phyloP scores from a whole-genome alignment of 2,797 vertebrate species.

The Artibeus lituratus region DNA sequence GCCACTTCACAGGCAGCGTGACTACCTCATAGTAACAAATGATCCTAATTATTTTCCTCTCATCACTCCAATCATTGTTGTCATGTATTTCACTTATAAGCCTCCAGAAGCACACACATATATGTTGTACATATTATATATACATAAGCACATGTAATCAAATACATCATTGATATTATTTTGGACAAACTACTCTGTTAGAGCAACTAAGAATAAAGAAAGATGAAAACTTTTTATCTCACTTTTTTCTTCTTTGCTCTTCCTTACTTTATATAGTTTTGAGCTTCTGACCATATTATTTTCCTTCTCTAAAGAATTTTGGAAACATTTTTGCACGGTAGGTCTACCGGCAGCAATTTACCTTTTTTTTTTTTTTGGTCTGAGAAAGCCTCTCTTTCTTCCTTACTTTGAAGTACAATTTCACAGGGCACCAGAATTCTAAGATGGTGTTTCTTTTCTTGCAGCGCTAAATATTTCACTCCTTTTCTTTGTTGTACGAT shows the following conservation, averaged over 20 bases:
- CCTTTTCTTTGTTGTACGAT: not conserved
- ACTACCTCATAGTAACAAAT: no score
- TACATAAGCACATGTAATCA: not conserved
- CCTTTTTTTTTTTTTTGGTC: not conserved
- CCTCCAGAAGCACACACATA: no score
- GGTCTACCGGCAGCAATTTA: not conserved
- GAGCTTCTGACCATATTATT: not conserved
- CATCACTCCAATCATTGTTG: no score
- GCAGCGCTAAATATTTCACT: not conserved
- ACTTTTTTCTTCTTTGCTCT: no score
- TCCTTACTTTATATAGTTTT: no score
- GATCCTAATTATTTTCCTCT: no score
- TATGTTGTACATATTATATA: not conserved
- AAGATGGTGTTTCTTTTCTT: no score
- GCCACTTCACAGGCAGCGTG: no score
- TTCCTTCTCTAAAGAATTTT: not conserved
- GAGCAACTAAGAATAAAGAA: not conserved
- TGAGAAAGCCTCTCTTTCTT: not conserved
- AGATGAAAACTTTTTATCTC: no score
- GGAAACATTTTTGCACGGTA: not conserved
- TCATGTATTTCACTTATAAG: no score
- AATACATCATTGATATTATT: not conserved
- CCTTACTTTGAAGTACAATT: not conserved
- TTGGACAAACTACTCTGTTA: not conserved
- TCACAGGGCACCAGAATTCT: not conserved